Evolutionary conservation across 2,797 vertebrate genomes (phyloP), one percentile per base, ranked within the genome.

Genomic region (Notamacropus eugenii): DNA sequence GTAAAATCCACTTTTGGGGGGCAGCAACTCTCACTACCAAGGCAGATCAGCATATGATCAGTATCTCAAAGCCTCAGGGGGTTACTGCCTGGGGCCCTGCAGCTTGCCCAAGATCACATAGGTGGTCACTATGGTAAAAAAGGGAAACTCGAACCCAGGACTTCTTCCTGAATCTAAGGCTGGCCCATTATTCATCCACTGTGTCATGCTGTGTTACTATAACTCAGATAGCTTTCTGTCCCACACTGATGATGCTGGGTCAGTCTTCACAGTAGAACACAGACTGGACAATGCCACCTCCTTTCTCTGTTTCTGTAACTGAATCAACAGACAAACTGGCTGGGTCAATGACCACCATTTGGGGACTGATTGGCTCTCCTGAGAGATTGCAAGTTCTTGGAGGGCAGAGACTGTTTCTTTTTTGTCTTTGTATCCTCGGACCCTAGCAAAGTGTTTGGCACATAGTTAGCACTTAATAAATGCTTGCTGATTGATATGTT

Each of bases 171-270:
- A 87, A 10, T 87, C 74, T 87, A 11, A 46, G 40, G 24, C 9
- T 87, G 74, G 40, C 74, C n/a, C 74, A 46, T 82, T 27, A 82
- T 24, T 24, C 22, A 46, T 82, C 74, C 5, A 87, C 40, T 87
- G 6, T 0, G 2, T 9, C 3, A 58, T 5, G 54, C 0, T 54
- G 29, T 10, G 0, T 50, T 40, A 57, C 28, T 1, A 1, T 27
- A 82, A 82, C 0, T 10, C 55, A n/a, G 24, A 54, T 0, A 5
- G 27, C 62, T n/a, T 6, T 28, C 87, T 0, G 6, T 62, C 55
- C 34, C 40, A 3, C 5, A 9, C 13, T 13, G 4, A 24, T 1
- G 22, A 0, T 11, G 67, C 4, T 3, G 12, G 1, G 3, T 31
- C 0, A 54, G 93, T 82, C 55, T 50, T 94, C 91, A 31, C 24